phyloP scores from a whole-genome alignment of 2,797 vertebrate genomes.

The Buphagus erythrorhynchus region DNA sequence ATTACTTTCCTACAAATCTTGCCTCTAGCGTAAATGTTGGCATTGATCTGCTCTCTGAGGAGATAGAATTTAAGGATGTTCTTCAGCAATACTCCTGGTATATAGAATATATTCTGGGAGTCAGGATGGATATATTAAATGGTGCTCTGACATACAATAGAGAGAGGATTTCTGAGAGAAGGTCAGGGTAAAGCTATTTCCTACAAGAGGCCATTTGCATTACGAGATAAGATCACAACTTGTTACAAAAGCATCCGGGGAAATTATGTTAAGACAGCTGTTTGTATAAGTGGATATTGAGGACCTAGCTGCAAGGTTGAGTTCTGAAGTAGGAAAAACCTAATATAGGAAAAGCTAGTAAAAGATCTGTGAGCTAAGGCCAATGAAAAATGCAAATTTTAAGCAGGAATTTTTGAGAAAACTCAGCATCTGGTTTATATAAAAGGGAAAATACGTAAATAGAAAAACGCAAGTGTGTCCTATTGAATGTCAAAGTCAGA shows the following conservation, averaged over 20 bases:
- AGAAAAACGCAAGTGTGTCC: not conserved
- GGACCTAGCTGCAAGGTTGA: not conserved
- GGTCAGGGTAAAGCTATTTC: not conserved
- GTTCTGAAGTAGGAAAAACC: not conserved
- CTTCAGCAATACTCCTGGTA: not conserved
- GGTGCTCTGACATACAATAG: not conserved
- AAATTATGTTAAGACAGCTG: not conserved
- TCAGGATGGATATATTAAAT: not conserved
- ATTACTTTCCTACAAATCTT: not conserved
- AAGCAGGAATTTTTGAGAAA: not conserved
- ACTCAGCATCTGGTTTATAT: not conserved
- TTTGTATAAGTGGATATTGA: not conserved
- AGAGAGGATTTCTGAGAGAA: not conserved
- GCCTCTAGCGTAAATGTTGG: not conserved
- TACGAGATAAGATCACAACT: not conserved
- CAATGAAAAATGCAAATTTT: not conserved
- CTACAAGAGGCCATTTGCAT: not conserved
- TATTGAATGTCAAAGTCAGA: not conserved
- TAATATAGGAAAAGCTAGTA: not conserved
- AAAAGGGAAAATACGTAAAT: not conserved
- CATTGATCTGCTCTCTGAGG: not conserved
- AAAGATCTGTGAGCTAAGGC: not conserved
- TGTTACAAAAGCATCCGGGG: not conserved
- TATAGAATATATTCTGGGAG: not conserved
- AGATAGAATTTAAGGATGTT: not conserved